A percentile compares a stretch with the other conserved stretches of the same genome.
These are phyloP conservation scores for Lepidochitona cinerea DNA, from an alignment of 2,888 invertebrate genomes.

Conservation along the genomic window DNA sequence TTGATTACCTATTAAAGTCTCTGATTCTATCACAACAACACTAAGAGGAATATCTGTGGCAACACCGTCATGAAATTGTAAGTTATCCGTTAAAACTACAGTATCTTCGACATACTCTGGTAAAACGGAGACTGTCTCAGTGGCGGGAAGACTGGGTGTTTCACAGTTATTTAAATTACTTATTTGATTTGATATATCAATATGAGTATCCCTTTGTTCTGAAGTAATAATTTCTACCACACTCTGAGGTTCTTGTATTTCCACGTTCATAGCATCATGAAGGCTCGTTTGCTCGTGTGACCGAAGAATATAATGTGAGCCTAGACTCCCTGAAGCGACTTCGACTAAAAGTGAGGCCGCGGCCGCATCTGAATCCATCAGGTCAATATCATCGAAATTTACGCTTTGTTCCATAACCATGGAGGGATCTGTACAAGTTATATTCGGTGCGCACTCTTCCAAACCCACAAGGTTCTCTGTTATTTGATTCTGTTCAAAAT, in stretches of 20 bases:
- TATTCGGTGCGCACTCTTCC: not conserved
- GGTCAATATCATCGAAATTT: not conserved
- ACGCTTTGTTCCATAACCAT: not conserved
- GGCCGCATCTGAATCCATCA: constrained; percentile 6
- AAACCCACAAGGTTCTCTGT: not conserved
- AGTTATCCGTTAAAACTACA: not conserved
- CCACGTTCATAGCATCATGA: constrained; percentile 15
- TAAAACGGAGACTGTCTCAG: not conserved
- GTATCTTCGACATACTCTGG: not conserved
- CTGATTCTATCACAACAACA: not conserved
- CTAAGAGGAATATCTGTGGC: not conserved
- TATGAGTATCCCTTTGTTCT: not conserved
- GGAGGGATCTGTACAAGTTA: too few species aligned
- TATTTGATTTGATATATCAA: not conserved
- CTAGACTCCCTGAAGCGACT: constrained; percentile 37
- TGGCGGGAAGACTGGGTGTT: not conserved
- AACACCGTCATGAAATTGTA: not conserved
- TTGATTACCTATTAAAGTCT: too few species aligned
- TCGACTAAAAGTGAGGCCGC: constrained; percentile 34
- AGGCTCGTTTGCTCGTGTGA: constrained; percentile 24
- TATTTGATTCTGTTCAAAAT: not conserved
- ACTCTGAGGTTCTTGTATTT: not conserved
- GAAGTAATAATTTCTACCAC: not conserved
- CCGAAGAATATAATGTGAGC: constrained; percentile 44
- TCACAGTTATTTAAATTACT: not conserved